Conservation (phyloP, 2,888 invertebrate species). For the Dryobota labecula region DNA sequence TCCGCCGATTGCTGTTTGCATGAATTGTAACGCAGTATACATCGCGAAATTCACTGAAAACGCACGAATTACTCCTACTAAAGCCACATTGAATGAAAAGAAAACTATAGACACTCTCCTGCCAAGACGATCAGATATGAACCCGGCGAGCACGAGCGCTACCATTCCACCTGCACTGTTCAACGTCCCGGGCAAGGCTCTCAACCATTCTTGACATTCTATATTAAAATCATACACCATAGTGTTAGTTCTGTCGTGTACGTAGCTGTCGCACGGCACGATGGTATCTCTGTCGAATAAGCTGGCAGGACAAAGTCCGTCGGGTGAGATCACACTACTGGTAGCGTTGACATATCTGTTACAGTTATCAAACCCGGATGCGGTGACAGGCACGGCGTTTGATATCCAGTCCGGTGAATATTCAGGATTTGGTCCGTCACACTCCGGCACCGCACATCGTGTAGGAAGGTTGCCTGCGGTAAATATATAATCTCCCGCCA, state of each 20-base stretch:
- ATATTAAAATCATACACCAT: constrained; percentile 85
- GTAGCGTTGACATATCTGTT: constrained; percentile 75
- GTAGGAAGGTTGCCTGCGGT: constrained; percentile 82
- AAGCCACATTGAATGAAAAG: constrained; percentile 83
- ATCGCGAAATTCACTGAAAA: constrained; percentile 85
- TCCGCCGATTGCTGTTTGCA: constrained; percentile 85
- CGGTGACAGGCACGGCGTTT: constrained; percentile 78
- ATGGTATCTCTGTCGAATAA: constrained; percentile 78
- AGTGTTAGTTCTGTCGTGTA: constrained; percentile 82
- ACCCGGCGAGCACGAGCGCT: constrained; percentile 92
- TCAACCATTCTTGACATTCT: constrained; percentile 92
- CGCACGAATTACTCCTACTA: constrained; percentile 81
- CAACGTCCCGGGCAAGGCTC: constrained; percentile 93
- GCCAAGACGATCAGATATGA: constrained; percentile 92
- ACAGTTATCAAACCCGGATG: constrained; percentile 82
- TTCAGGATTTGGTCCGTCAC: constrained; percentile 77
- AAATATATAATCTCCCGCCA: constrained; percentile 85
- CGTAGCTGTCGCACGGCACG: constrained; percentile 79
- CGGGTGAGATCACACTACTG: constrained; percentile 59
- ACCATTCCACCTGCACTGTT: constrained; percentile 93
- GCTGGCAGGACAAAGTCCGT: constrained; percentile 74
- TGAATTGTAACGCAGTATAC: constrained; percentile 83
- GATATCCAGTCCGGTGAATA: constrained; percentile 81
- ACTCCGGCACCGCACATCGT: constrained; percentile 80
- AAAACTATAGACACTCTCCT: constrained; percentile 82